Evolutionary conservation across 1,140 invertebrate species (phyloP).

Genomic region (Planococcus citri): DNA sequence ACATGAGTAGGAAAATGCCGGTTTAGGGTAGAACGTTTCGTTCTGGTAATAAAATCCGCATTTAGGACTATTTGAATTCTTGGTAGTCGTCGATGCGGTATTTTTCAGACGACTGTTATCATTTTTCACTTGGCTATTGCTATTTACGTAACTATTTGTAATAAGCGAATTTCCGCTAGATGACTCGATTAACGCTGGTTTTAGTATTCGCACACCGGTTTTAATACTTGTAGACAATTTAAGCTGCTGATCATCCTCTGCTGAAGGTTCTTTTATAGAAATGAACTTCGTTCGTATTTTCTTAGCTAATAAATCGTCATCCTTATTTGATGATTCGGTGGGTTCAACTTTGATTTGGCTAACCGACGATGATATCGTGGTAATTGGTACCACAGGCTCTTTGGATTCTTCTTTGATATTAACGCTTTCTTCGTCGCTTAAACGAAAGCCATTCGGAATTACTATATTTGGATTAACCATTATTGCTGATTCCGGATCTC

Average conservation of each 20-base stretch:
- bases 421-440: slow-evolving; percentile 32
- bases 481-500: slow-evolving; percentile 49
- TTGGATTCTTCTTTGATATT: slow-evolving; percentile 31
- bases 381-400: slow-evolving; percentile 26
- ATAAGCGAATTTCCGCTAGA: not conserved
- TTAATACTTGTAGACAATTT: not conserved
- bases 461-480: slow-evolving; percentile 69
- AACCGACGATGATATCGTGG: slow-evolving; percentile 14
- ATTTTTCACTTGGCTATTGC: not conserved
- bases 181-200: not conserved
- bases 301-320: not conserved
- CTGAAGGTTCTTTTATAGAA: not conserved
- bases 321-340: not conserved
- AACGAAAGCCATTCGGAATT: slow-evolving; percentile 35
- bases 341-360: not conserved
- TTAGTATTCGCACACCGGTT: not conserved
- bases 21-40: slow-evolving; percentile 70
- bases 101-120: not conserved
- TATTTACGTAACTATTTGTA: not conserved
- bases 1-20: slow-evolving; percentile 94
- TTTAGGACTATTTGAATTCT: slow-evolving; percentile 6
- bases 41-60: slow-evolving; percentile 31
- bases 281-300: not conserved
- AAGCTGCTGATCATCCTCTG: not conserved
- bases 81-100: not conserved